phyloP scores from a whole-genome alignment of 2,888 invertebrate genomes.

The Nesidiocoris tenuis region DNA sequence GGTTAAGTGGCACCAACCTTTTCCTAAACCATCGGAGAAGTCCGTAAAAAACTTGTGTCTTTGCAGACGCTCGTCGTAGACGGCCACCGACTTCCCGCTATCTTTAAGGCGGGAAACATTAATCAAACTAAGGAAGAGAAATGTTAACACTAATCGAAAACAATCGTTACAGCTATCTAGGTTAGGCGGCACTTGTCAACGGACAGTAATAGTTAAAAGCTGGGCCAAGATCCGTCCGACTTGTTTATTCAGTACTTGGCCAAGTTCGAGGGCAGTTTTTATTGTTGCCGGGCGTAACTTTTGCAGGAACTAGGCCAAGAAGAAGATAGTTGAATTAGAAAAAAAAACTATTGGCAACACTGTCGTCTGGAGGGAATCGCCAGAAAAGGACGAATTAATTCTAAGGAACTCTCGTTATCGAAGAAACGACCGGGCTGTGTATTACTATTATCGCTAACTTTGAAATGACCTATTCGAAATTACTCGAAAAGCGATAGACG shows the following conservation, averaged over 20 bases:
- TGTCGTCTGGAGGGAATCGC: too few species aligned
- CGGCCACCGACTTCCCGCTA: conserved; percentile 24
- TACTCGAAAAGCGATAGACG: too few species aligned
- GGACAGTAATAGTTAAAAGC: neutral
- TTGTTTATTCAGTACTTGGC: too few species aligned
- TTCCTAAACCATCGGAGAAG: conserved; percentile 25
- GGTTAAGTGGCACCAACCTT: conserved; percentile 24
- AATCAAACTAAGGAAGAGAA: neutral
- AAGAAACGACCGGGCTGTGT: too few species aligned
- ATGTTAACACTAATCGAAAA: neutral
- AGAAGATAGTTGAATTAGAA: neutral
- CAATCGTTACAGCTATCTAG: neutral
- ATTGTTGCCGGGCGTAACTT: neutral
- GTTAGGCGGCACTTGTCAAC: conserved; percentile 1
- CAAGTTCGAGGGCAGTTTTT: neutral
- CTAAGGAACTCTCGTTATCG: too few species aligned
- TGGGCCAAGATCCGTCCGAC: too few species aligned
- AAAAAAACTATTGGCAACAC: too few species aligned
- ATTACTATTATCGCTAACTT: too few species aligned
- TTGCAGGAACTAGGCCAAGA: neutral
- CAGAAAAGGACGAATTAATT: too few species aligned
- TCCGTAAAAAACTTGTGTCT: conserved; percentile 38
- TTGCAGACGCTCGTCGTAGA: conserved; percentile 10
- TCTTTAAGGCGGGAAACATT: conserved; percentile 17
- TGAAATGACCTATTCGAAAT: too few species aligned